These are phyloP conservation scores for Pseudochirops cupreus DNA, from an alignment of 2,797 vertebrate genomes.

Conservation along the genomic window DNA sequence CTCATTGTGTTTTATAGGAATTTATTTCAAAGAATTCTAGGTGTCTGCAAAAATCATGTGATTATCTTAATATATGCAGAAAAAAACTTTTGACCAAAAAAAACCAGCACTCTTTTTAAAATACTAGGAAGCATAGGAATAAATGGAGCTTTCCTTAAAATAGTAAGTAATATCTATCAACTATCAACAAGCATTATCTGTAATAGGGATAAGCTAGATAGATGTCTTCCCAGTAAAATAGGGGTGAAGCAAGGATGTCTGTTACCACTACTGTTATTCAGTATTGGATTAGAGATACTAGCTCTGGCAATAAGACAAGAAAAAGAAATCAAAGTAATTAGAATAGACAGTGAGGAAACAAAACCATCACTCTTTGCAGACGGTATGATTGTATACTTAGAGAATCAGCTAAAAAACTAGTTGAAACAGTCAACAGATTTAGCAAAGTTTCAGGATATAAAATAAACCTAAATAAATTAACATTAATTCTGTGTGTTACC, in stretches of 20 bases:
- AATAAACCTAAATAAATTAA: not conserved
- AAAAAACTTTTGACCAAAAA: not conserved
- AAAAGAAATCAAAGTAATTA: not conserved
- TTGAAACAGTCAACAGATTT: not conserved
- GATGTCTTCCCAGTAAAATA: not conserved
- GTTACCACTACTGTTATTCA: not conserved
- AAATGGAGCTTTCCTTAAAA: not conserved
- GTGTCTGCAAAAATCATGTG: not conserved
- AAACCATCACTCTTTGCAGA: not conserved
- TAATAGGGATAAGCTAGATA: not conserved
- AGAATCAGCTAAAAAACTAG: not conserved
- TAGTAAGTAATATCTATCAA: not conserved
- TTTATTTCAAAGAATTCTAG: not conserved
- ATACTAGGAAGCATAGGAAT: not conserved
- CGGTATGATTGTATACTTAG: not conserved
- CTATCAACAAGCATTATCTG: not conserved
- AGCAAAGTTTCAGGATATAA: not conserved
- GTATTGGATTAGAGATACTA: not conserved
- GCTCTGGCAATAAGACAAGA: not conserved
- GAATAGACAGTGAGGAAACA: not conserved
- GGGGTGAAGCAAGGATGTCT: not conserved
- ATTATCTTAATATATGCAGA: not conserved
- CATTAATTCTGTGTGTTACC: not conserved
- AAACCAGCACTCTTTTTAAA: not conserved
- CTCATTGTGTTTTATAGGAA: not conserved